phyloP scores from a whole-genome alignment of 1,140 invertebrate genomes.

The Leptinotarsa undecemlineata region DNA sequence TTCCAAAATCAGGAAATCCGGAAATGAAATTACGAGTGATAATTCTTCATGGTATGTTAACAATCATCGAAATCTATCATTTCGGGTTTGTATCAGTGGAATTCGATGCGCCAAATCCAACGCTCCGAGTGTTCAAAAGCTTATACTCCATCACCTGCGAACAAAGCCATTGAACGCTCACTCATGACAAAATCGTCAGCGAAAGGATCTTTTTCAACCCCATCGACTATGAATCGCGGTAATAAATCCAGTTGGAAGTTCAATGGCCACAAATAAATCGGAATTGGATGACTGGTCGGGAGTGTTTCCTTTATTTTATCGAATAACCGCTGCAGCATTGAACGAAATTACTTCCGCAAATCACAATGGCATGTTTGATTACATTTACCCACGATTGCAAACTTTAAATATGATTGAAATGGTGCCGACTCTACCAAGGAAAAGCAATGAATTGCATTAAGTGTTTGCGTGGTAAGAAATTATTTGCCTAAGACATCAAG shows the following conservation, averaged over 20 bases:
- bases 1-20: too few species aligned
- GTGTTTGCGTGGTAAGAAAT: too few species aligned
- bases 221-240: background rate
- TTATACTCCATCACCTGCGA: background rate
- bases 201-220: background rate
- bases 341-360: background rate
- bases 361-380: background rate
- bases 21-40: too few species aligned
- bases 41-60: too few species aligned
- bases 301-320: background rate
- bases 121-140: too few species aligned
- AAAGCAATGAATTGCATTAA: too few species aligned
- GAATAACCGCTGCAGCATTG: background rate
- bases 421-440: too few species aligned
- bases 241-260: background rate
- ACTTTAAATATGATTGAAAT: background rate
- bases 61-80: too few species aligned
- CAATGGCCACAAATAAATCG: conserved; percentile 1
- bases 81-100: too few species aligned
- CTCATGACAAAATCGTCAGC: background rate
- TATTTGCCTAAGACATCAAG: too few species aligned
- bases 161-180: background rate
- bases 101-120: too few species aligned
- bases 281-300: background rate
- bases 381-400: background rate